phyloP scores from a whole-genome alignment of 2,113 vertebrate species.

The Perca flavescens region DNA sequence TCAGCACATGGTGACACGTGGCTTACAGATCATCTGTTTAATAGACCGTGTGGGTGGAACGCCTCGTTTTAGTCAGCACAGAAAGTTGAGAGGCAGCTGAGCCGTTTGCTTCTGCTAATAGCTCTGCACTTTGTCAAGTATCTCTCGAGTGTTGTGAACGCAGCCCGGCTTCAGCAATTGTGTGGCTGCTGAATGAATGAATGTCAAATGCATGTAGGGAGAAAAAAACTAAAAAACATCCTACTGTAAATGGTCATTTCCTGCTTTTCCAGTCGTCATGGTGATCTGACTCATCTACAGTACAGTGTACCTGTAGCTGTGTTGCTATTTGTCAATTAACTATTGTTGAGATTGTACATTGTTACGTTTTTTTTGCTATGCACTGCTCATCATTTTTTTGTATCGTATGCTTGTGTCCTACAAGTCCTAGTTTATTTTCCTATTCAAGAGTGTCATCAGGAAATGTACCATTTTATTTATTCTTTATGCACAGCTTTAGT shows the following conservation, averaged over 20 bases:
- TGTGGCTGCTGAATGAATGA: conserved; percentile 29
- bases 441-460: conserved; percentile 18
- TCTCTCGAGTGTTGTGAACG: not conserved
- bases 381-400: conserved; percentile 55
- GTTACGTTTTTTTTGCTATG: conserved; percentile 66
- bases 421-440: conserved; percentile 45
- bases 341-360: conserved; percentile 60
- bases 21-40: conserved; percentile 7
- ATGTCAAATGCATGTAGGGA: conserved; percentile 22
- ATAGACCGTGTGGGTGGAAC: conserved; percentile 15
- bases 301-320: conserved; percentile 67
- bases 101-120: not conserved
- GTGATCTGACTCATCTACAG: conserved; percentile 62
- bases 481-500: conserved; percentile 55
- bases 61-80: conserved; percentile 12
- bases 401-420: conserved; percentile 26
- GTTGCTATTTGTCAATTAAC: conserved; percentile 61
- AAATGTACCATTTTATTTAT: conserved; percentile 18
- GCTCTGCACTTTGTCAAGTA: conserved; percentile 21
- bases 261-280: conserved; percentile 60
- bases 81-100: conserved; percentile 27
- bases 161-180: conserved; percentile 15
- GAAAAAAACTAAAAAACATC: conserved; percentile 22
- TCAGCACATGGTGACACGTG: not conserved
- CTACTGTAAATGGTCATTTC: conserved; percentile 65